A percentile compares a stretch with the other conserved stretches of the same genome.
Conservation (phyloP, 2,888 invertebrate genomes). For the Margaritifera margaritifera region DNA sequence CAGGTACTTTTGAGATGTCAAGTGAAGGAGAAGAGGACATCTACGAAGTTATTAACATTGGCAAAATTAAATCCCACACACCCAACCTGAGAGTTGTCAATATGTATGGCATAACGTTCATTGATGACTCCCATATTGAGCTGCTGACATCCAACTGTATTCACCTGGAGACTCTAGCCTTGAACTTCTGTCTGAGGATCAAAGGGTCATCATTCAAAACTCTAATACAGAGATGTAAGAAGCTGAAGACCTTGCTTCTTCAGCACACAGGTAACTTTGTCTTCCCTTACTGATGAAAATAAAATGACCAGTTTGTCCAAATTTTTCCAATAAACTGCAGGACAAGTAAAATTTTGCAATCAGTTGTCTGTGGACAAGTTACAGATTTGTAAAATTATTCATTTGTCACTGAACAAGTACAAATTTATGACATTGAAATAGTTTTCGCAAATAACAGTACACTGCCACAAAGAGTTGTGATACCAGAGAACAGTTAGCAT, state of each 20-base stretch:
- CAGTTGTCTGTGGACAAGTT: too few relatives aligned
- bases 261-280: constrained; percentile 91
- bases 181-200: constrained; percentile 97
- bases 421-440: too few relatives aligned
- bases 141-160: constrained; percentile 92
- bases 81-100: constrained; percentile 98
- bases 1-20: constrained; percentile 73
- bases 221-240: constrained; percentile 91
- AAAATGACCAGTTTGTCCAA: too few relatives aligned
- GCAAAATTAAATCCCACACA: constrained; percentile 97
- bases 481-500: not conserved
- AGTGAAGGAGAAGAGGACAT: constrained; percentile 99
- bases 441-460: too few relatives aligned
- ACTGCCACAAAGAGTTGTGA: not conserved
- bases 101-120: constrained; percentile 97
- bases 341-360: too few relatives aligned
- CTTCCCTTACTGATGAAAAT: too few relatives aligned
- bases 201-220: constrained; percentile 96
- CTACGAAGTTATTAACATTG: constrained; percentile 88
- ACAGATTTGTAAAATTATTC: too few relatives aligned
- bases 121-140: constrained; percentile 99
- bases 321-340: too few relatives aligned
- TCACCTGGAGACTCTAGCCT: constrained; percentile 95
- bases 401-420: too few relatives aligned
- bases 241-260: constrained; percentile 93